Conservation (phyloP, 1,140 invertebrate genomes). For the Cotesia chilonis region DNA sequence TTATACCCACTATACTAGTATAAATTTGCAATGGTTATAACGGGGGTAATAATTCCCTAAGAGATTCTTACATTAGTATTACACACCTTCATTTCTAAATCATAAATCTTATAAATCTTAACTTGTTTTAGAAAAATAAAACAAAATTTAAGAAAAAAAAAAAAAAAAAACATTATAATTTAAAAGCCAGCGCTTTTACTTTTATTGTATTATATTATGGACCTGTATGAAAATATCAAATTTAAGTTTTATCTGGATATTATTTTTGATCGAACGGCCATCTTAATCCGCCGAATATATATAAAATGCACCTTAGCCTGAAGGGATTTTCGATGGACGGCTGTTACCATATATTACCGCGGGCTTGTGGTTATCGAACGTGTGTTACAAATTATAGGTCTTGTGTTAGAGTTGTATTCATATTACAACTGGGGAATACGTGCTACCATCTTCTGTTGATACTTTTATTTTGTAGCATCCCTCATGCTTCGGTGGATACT, state of each 20-base stretch:
- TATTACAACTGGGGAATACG: conserved; percentile 28
- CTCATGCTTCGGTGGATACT: conserved; percentile 4
- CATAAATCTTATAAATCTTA: no score
- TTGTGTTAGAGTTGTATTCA: conserved; percentile 35
- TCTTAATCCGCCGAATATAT: conserved; percentile 27
- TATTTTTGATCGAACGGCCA: conserved; percentile 27
- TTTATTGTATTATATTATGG: no score
- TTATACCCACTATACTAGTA: no score
- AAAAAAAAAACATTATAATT: no score
- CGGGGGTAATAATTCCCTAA: conserved; percentile 2
- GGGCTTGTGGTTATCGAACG: conserved; percentile 30
- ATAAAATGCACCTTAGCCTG: conserved; percentile 24
- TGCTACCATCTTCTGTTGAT: conserved; percentile 28
- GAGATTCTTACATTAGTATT: no score
- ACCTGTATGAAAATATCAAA: no score
- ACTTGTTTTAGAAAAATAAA: no score
- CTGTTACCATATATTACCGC: conserved; percentile 17
- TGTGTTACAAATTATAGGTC: conserved; percentile 37
- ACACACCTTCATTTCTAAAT: no score
- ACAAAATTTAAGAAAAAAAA: no score
- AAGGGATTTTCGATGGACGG: conserved; percentile 21
- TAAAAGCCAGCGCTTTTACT: no score
- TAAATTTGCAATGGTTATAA: not conserved
- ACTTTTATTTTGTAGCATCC: no score
- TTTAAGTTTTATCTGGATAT: conserved; percentile 7